Percentiles rank a stretch among this genome's conserved stretches.
Evolutionary conservation across 2,888 invertebrate species (phyloP).

Genomic region (Pristionchus exspectatus): DNA sequence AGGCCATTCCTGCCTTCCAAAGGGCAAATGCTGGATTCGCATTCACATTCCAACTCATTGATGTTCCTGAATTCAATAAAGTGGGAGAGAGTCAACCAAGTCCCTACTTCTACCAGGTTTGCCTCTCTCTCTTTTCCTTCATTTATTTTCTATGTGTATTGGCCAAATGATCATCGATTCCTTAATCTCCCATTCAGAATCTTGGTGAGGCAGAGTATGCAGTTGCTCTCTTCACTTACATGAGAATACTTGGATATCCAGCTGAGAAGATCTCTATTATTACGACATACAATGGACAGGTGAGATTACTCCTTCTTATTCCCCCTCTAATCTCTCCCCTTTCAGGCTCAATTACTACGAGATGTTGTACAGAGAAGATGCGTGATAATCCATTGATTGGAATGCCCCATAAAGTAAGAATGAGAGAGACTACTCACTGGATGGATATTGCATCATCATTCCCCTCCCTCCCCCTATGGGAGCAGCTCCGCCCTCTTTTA

Average conservation of each 20-base stretch:
- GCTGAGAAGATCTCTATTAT: conserved; percentile 96
- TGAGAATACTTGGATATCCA: conserved; percentile 96
- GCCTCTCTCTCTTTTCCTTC: background rate
- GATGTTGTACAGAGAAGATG: conserved; percentile 94
- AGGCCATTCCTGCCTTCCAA: conserved; percentile 88
- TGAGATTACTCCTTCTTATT: conserved; percentile 53
- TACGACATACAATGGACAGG: conserved; percentile 94
- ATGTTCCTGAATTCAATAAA: conserved; percentile 96
- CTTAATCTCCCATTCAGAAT: conserved; percentile 79
- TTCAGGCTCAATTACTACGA: conserved; percentile 92
- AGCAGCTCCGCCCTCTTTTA: background rate
- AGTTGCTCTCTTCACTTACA: conserved; percentile 97
- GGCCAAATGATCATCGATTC: no score
- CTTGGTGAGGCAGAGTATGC: conserved; percentile 89
- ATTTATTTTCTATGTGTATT: background rate
- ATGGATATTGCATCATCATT: background rate
- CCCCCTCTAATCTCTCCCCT: background rate
- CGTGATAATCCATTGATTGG: conserved; percentile 95
- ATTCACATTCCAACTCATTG: conserved; percentile 94
- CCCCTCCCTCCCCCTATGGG: background rate
- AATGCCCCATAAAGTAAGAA: conserved; percentile 88
- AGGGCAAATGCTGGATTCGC: conserved; percentile 93
- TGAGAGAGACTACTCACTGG: background rate
- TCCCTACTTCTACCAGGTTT: conserved; percentile 95
- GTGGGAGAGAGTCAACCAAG: conserved; percentile 97